Conservation (phyloP, 2,888 invertebrate genomes). For the Carterocephalus palaemon region DNA sequence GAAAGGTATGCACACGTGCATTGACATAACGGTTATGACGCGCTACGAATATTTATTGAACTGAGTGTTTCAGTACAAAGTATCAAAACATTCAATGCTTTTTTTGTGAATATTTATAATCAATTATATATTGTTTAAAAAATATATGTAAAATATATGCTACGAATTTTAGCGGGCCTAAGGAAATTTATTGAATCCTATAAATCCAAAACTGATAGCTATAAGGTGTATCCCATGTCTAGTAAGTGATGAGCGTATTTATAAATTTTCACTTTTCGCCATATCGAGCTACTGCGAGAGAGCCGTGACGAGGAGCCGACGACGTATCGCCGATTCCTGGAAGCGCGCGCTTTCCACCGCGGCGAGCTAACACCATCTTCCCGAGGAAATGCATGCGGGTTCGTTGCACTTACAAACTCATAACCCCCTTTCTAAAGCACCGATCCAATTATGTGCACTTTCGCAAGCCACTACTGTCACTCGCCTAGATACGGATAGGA, state of each 20-base stretch:
- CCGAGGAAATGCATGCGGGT: slow-evolving; percentile 74
- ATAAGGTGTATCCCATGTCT: slow-evolving; percentile 1
- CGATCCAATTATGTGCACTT: slow-evolving; percentile 80
- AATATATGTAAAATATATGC: too few relatives aligned
- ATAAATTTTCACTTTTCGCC: slow-evolving; percentile 68
- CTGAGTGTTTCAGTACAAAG: too few relatives aligned
- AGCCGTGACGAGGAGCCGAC: slow-evolving; percentile 44
- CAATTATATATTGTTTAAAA: too few relatives aligned
- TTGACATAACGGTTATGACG: too few relatives aligned
- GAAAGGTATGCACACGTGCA: too few relatives aligned
- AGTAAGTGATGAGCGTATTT: slow-evolving; percentile 26
- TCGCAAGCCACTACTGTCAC: slow-evolving; percentile 78
- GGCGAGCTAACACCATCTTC: slow-evolving; percentile 65
- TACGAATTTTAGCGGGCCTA: background rate
- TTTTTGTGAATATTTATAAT: too few relatives aligned
- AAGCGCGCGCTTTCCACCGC: slow-evolving; percentile 69
- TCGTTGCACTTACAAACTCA: slow-evolving; percentile 79
- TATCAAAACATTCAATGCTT: too few relatives aligned
- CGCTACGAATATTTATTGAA: too few relatives aligned
- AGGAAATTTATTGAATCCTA: background rate
- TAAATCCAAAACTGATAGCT: background rate
- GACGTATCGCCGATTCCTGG: slow-evolving; percentile 61
- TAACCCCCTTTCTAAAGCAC: slow-evolving; percentile 79
- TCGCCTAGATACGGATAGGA: slow-evolving; percentile 78
- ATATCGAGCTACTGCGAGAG: slow-evolving; percentile 50